Conservation (phyloP, 2,888 invertebrate genomes). For the Aproaerema taeniolella region DNA sequence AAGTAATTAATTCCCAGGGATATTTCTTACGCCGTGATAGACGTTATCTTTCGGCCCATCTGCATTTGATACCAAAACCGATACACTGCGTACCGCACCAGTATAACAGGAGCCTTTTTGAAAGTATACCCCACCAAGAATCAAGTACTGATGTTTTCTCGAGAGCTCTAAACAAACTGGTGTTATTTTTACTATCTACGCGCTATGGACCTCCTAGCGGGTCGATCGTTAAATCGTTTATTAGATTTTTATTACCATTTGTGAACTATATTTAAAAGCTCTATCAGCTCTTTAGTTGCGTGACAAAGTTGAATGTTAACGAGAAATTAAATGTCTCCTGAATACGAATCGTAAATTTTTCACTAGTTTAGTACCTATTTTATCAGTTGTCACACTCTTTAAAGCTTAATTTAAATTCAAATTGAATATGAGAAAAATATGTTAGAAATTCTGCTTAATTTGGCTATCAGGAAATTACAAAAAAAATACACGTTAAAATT, state of each 20-base stretch:
- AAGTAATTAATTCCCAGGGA: slow-evolving; percentile 60
- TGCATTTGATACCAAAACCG: slow-evolving; percentile 45
- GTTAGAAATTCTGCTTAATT: too few relatives aligned
- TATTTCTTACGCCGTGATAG: slow-evolving; percentile 58
- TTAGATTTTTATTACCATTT: slow-evolving; percentile 58
- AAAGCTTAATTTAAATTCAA: too few relatives aligned
- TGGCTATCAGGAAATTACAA: too few relatives aligned
- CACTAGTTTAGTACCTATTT: neutral
- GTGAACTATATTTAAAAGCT: slow-evolving; percentile 52
- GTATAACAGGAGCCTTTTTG: slow-evolving; percentile 26
- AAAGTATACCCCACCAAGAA: too few relatives aligned
- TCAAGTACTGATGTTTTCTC: slow-evolving; percentile 21
- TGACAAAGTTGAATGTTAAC: slow-evolving; percentile 23
- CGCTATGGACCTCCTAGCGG: slow-evolving; percentile 52
- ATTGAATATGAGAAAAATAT: too few relatives aligned
- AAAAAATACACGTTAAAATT: too few relatives aligned
- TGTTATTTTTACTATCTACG: slow-evolving; percentile 36
- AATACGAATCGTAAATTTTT: slow-evolving; percentile 2
- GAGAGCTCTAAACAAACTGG: slow-evolving; percentile 32
- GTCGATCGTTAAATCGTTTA: slow-evolving; percentile 61
- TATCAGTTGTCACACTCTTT: too few relatives aligned
- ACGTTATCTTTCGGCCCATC: slow-evolving; percentile 55
- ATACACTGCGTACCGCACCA: slow-evolving; percentile 36
- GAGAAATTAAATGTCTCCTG: slow-evolving; percentile 15
- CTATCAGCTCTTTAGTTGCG: slow-evolving; percentile 44